Evolutionary conservation across 1,140 invertebrate species (phyloP), one percentile per base, ranked within the genome.

Genomic region (Agraylea sexmaculata): DNA sequence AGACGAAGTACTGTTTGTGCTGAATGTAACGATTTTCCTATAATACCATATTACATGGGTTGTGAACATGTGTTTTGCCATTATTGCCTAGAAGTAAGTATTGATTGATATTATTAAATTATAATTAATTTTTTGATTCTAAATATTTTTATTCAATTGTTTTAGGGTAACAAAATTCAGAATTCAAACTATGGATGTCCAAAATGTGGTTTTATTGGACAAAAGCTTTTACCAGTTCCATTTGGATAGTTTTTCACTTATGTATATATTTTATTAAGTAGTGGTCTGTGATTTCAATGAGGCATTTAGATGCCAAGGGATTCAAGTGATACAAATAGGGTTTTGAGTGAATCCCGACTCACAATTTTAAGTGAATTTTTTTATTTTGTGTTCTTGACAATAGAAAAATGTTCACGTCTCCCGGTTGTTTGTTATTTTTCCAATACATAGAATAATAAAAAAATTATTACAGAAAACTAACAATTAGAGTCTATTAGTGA

Each of bases 21-120:
- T 10, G 47, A 59, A 55, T 65, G 62, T 55, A 48, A 46, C 12
- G 46, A 57, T 46, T 47, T 39, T 39, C 60, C 60, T 6, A 59
- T 62, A 45, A 50, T 61, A 37, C 62, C 62, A 12, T 52, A 60
- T 47, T 58, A 57, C 45, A 65, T 65, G 62, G 59, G 58, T 5
- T 65, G 62, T 47, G 33, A 47, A 11, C 62, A 65, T 51, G 44
- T 65, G 17, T 65, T 62, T 46, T 65, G 62, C 49, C 62, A 63
- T 54, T 54, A 51, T 43, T 65, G 62, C 49, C 47, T 65, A 41
- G 58, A 59, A 46, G 60, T 60, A 55, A 44, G 43, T 46, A n/a
- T 30, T 8, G 20, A 23, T 13, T 8, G 15, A 16, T 35, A 19
- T 21, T 35, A 19, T 32, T 13, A 31, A 31, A 33, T 23, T n/a